phyloP scores from a whole-genome alignment of 2,888 invertebrate genomes.

The Mystacides longicornis region DNA sequence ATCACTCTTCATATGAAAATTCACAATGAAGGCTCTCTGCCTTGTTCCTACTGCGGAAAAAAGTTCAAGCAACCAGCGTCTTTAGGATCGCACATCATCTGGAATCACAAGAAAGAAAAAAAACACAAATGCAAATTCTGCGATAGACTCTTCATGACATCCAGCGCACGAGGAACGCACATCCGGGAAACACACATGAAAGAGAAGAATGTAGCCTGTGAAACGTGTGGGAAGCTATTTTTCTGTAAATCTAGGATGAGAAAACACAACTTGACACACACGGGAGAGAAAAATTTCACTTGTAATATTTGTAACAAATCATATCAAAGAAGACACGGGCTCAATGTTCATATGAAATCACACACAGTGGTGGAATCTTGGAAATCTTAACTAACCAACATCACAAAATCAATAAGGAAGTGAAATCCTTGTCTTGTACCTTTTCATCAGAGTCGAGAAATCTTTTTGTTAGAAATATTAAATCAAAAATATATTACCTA shows the following conservation, averaged over 20 bases:
- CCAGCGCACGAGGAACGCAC: conserved; percentile 43
- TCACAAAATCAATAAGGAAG: too few species aligned
- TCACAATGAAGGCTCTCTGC: conserved; percentile 38
- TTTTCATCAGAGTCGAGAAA: too few species aligned
- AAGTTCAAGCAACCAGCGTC: conserved; percentile 45
- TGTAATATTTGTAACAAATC: conserved; percentile 46
- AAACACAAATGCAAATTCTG: conserved; percentile 46
- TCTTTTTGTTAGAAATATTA: too few species aligned
- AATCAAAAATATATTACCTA: too few species aligned
- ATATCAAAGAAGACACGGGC: conserved; percentile 44
- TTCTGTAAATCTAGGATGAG: conserved; percentile 24
- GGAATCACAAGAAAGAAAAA: conserved; percentile 45
- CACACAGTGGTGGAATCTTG: conserved; percentile 23
- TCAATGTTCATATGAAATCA: conserved; percentile 45
- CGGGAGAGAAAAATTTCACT: conserved; percentile 45
- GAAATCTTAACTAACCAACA: too few species aligned
- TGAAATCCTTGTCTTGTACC: too few species aligned
- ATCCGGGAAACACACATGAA: conserved; percentile 44
- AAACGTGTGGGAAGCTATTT: conserved; percentile 39
- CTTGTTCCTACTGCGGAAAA: conserved; percentile 45
- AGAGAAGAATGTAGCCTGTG: conserved; percentile 45
- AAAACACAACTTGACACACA: conserved; percentile 42
- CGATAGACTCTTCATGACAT: conserved; percentile 43
- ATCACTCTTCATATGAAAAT: conserved; percentile 45
- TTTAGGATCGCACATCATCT: conserved; percentile 41